A percentile compares a stretch with the other conserved stretches of the same genome.
Conservation (phyloP, 2,888 invertebrate genomes). For the Anthrax anthrax region DNA sequence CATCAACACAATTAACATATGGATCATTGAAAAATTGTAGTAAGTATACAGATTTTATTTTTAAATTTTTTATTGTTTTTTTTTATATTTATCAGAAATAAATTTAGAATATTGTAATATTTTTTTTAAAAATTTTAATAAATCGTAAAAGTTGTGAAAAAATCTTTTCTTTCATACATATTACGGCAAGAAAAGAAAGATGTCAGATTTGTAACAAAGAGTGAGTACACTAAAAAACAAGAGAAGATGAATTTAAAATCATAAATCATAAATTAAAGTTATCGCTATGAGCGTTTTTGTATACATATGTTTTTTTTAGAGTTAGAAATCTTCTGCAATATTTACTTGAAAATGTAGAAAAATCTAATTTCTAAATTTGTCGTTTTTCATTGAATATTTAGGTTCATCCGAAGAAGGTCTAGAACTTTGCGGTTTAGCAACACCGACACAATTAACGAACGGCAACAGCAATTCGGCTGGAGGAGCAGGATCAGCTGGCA, state of each 20-base stretch:
- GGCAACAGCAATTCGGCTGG: neutral
- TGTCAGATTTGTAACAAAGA: conserved; percentile 16
- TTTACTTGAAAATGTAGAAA: no score
- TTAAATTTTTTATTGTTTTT: neutral
- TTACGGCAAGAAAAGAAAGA: conserved; percentile 28
- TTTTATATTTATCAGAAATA: neutral
- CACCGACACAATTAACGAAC: conserved; percentile 14
- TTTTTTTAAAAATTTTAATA: no score
- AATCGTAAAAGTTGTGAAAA: conserved; percentile 1
- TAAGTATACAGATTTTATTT: conserved; percentile 22
- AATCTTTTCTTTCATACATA: conserved; percentile 1
- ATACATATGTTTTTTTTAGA: no score
- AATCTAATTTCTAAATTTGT: no score
- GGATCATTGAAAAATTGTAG: conserved; percentile 33
- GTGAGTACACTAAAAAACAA: neutral
- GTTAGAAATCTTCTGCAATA: no score
- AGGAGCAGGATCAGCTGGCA: conserved; percentile 12
- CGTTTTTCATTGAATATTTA: conserved; percentile 18
- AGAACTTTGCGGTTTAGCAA: conserved; percentile 42
- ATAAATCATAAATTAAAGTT: no score
- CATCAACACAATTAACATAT: conserved; percentile 27
- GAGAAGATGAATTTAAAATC: no score
- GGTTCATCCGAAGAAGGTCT: conserved; percentile 61
- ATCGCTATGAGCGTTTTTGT: no score
- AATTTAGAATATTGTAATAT: no score